Conservation (phyloP, 2,113 vertebrate species). For the Psittacus erithacus region DNA sequence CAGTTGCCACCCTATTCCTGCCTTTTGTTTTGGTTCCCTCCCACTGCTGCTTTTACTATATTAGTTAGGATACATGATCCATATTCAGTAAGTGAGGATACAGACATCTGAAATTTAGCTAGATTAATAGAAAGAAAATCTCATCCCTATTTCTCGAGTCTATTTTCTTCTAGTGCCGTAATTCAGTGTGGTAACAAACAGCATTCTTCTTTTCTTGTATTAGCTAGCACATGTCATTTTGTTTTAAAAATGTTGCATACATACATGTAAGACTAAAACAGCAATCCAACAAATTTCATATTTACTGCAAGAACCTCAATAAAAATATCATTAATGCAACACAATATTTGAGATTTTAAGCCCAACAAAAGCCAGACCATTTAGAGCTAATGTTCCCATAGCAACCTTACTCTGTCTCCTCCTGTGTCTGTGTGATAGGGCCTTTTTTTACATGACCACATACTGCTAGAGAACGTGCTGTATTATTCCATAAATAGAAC, state of each 20-base stretch:
- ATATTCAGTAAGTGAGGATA: background rate
- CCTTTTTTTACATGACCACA: conserved; percentile 52
- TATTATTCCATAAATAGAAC: conserved; percentile 55
- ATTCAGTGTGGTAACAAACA: background rate
- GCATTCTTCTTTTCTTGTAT: background rate
- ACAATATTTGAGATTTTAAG: conserved; percentile 66
- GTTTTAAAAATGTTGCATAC: background rate
- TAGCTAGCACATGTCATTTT: background rate
- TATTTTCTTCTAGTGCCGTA: background rate
- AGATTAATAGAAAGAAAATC: background rate
- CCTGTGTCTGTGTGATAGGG: conserved; percentile 55
- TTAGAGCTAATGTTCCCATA: conserved; percentile 66
- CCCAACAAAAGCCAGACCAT: conserved; percentile 62
- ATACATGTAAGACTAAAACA: background rate
- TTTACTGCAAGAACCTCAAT: conserved; percentile 8
- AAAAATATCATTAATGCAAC: conserved; percentile 63
- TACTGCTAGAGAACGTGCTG: conserved; percentile 54
- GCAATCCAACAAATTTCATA: conserved; percentile 10
- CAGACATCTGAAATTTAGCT: background rate
- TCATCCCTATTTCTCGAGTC: background rate
- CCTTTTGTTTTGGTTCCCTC: conserved; percentile 1
- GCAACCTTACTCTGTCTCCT: conserved; percentile 61
- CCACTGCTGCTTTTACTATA: background rate
- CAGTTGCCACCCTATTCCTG: background rate
- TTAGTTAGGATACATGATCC: background rate